These are phyloP conservation scores for Verasper variegatus DNA, from an alignment of 2,113 vertebrate species.

Conservation along the genomic window DNA sequence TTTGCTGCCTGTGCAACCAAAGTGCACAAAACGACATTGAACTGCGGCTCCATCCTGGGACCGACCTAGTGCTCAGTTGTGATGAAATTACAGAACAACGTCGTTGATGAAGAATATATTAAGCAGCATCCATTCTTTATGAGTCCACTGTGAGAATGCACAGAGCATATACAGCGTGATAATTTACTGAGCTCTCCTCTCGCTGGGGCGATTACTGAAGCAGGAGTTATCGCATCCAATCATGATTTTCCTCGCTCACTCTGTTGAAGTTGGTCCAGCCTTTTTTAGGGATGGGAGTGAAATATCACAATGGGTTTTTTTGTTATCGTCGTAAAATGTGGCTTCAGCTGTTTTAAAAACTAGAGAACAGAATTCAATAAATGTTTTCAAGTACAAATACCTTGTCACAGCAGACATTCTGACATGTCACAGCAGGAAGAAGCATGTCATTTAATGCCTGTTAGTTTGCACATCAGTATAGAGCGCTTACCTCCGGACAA, in stretches of 20 bases:
- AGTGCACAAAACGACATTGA: constrained; percentile 17
- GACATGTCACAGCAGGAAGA: no score
- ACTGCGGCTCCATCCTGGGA: background rate
- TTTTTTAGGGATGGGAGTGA: no score
- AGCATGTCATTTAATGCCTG: no score
- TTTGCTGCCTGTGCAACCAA: background rate
- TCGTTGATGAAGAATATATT: constrained; percentile 59
- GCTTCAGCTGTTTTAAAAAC: no score
- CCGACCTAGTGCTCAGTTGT: constrained; percentile 18
- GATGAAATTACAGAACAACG: constrained; percentile 47
- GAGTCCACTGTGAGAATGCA: constrained; percentile 38
- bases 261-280: no score
- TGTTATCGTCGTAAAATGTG: no score
- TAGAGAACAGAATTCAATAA: no score
- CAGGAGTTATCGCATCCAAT: background rate
- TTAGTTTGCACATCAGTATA: no score
- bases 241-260: background rate
- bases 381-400: no score
- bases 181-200: background rate
- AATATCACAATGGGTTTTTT: no score
- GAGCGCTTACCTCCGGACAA: no score
- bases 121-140: constrained; percentile 57
- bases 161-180: background rate
- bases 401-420: no score
- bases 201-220: background rate